These are phyloP conservation scores for Blastobasis lacticolella DNA, from an alignment of 2,888 invertebrate genomes.

Conservation along the genomic window DNA sequence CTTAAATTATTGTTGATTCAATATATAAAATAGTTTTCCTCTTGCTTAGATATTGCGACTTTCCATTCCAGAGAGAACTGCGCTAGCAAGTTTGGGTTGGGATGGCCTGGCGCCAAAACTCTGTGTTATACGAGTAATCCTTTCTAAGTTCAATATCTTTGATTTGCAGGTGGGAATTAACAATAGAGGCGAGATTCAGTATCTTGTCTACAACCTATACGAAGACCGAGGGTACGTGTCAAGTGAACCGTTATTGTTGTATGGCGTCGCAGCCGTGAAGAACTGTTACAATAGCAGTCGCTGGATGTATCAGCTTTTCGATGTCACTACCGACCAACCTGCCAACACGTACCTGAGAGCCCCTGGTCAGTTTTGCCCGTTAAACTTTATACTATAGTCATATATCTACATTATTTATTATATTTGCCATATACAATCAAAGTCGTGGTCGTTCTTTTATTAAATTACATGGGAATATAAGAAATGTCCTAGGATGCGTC, in stretches of 20 bases:
- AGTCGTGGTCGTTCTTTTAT: too few relatives aligned
- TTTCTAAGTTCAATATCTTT: not conserved
- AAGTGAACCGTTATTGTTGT: slow-evolving; percentile 27
- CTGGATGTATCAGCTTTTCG: slow-evolving; percentile 33
- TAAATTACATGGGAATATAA: too few relatives aligned
- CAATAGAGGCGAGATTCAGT: slow-evolving; percentile 62
- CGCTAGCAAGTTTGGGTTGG: too few relatives aligned
- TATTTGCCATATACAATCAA: too few relatives aligned
- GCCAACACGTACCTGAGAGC: slow-evolving; percentile 40
- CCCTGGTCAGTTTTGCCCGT: slow-evolving; percentile 27
- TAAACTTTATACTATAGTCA: too few relatives aligned
- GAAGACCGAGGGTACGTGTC: slow-evolving; percentile 59
- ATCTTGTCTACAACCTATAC: slow-evolving; percentile 56
- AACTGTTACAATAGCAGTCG: slow-evolving; percentile 33
- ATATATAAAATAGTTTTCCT: too few relatives aligned
- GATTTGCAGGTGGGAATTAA: slow-evolving; percentile 33
- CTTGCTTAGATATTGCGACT: too few relatives aligned
- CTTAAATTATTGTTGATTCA: too few relatives aligned
- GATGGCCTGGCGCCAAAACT: not conserved
- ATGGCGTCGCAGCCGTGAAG: slow-evolving; percentile 16
- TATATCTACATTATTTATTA: too few relatives aligned
- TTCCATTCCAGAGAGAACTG: not conserved
- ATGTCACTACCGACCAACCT: slow-evolving; percentile 36
- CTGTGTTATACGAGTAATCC: too few relatives aligned
- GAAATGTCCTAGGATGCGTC: too few relatives aligned